phyloP scores from a whole-genome alignment of 2,797 vertebrate species.

The Hydrocynus forskahlii region DNA sequence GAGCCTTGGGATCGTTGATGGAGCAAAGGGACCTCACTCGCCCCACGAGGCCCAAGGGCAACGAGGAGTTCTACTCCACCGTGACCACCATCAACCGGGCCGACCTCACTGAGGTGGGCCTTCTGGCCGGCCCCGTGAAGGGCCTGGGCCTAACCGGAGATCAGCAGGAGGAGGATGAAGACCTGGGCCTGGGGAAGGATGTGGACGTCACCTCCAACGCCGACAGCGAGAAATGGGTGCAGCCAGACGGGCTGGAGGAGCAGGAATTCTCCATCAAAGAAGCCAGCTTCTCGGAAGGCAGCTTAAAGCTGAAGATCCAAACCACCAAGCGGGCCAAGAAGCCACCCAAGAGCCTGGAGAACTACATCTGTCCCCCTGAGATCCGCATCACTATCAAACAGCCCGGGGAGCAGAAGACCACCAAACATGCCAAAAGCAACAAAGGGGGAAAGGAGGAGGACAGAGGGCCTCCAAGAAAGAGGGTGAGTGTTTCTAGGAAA shows the following conservation, averaged over 20 bases:
- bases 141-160: conserved; percentile 82
- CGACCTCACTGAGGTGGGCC: conserved; percentile 71
- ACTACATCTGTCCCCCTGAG: conserved; percentile 98
- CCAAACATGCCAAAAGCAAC: conserved; percentile 74
- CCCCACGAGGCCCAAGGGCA: conserved; percentile 86
- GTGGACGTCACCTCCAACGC: conserved; percentile 85
- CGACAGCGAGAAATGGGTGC: conserved; percentile 86
- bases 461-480: conserved; percentile 89
- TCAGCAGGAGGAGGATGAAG: conserved; percentile 89
- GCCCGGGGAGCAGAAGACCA: conserved; percentile 85
- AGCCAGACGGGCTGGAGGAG: conserved; percentile 83
- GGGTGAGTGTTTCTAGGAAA: conserved; percentile 77
- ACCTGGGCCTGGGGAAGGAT: conserved; percentile 82
- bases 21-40: conserved; percentile 91
- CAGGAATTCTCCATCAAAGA: conserved; percentile 99
- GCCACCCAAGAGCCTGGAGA: conserved; percentile 97
- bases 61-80: conserved; percentile 81
- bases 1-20: conserved; percentile 80
- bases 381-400: conserved; percentile 98
- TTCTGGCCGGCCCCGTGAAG: conserved; percentile 72
- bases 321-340: conserved; percentile 98
- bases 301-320: conserved; percentile 98
- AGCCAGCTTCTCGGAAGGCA: conserved; percentile 96
- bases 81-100: conserved; percentile 73
- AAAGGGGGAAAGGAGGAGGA: conserved; percentile 89